phyloP scores from a whole-genome alignment of 2,888 invertebrate genomes.

The Allolobophora icterica region DNA sequence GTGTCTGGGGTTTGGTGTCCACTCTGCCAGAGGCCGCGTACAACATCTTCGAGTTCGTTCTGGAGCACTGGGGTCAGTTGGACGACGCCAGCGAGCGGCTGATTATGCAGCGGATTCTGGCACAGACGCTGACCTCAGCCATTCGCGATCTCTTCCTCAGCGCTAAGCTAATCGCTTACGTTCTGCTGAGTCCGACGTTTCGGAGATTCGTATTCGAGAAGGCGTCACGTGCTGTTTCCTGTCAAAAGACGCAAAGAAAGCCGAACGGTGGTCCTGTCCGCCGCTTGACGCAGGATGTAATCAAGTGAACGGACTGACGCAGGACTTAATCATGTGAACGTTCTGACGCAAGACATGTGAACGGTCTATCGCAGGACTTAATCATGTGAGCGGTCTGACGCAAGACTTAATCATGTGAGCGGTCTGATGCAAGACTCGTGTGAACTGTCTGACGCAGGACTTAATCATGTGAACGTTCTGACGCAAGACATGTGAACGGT shows the following conservation, averaged over 20 bases:
- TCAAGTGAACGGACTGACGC: background rate
- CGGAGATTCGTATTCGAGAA: background rate
- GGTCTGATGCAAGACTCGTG: too few relatives aligned
- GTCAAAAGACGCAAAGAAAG: background rate
- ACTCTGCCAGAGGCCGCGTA: background rate
- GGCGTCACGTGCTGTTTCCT: background rate
- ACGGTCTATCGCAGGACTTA: too few relatives aligned
- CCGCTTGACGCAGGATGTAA: background rate
- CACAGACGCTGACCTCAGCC: background rate
- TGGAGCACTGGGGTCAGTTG: background rate
- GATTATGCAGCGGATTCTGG: background rate
- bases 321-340: background rate
- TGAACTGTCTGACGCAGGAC: too few relatives aligned
- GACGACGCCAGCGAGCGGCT: background rate
- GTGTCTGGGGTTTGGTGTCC: conserved; percentile 13
- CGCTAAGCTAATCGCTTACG: background rate
- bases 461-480: too few relatives aligned
- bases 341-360: too few relatives aligned
- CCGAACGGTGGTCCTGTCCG: background rate
- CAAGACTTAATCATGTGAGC: too few relatives aligned
- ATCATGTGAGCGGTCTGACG: too few relatives aligned
- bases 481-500: too few relatives aligned
- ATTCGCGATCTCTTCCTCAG: conserved; percentile 21
- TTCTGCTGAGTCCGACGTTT: background rate
- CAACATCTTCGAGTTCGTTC: background rate